Evolutionary conservation across 2,797 vertebrate species (phyloP).

Genomic region (Melanotaenia nigrans): DNA sequence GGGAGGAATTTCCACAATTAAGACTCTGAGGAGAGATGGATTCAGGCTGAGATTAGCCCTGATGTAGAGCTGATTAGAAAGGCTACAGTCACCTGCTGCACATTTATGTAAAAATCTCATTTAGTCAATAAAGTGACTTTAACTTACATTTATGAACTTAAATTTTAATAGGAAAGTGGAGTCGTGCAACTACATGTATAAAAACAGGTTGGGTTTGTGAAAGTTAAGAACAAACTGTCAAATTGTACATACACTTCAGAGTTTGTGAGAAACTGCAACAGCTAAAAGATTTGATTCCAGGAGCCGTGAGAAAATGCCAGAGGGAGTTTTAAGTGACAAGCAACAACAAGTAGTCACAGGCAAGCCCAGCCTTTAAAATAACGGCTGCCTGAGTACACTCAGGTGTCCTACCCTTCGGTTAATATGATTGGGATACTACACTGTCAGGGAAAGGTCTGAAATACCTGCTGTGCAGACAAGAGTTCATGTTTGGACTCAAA

Average conservation of each 20-base stretch:
- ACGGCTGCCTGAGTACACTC: constrained; percentile 29
- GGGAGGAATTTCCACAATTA: constrained; percentile 83
- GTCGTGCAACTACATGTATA: neutral
- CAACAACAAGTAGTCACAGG: constrained; percentile 43
- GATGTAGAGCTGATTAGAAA: constrained; percentile 13
- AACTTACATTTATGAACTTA: neutral
- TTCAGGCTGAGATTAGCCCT: constrained; percentile 63
- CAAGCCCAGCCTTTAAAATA: constrained; percentile 49
- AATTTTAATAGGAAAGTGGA: neutral
- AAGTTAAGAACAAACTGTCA: neutral
- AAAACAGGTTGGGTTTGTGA: neutral
- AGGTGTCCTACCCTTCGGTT: neutral
- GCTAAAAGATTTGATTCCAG: neutral
- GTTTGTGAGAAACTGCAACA: neutral
- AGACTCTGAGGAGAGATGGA: constrained; percentile 78
- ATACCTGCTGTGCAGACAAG: neutral
- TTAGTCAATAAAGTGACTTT: neutral
- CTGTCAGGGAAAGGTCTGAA: neutral
- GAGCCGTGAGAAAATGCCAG: constrained; percentile 57
- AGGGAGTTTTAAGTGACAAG: constrained; percentile 42
- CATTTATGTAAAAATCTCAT: neutral
- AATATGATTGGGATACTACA: neutral
- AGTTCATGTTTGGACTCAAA: too few species aligned
- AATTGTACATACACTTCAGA: neutral
- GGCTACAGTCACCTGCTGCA: constrained; percentile 8